Evolutionary conservation across 2,797 vertebrate species (phyloP), one percentile per base, ranked within the genome.

Genomic region (Propithecus perrieri): DNA sequence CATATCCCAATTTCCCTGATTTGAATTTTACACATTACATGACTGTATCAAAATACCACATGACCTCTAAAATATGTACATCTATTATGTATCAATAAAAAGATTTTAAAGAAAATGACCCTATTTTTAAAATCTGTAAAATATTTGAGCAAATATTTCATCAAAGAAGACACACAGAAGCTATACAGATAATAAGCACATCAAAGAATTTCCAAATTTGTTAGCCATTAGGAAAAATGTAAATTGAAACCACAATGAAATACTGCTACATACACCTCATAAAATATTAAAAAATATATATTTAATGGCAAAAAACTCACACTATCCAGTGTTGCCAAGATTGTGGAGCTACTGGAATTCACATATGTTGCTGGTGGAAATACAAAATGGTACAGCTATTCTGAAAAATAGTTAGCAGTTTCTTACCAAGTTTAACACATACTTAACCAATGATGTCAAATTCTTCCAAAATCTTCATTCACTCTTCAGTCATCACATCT

Each of bases 201-300:
- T 81, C 53, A 43, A 48, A 89, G 14, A 95, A 67, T 6, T 74
- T 24, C n/a, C 35, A 85, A 75, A 18, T 53, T 75, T 61, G 22
- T 85, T 89, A 88, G 18, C 5, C 35, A 85, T 83, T 80, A 85
- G 22, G 7, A 65, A 4, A 80, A 92, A 85, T 69, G 9, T 11
- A 94, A 91, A 95, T 55, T 61, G 79, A 94, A 92, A 63, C 22
- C 41, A 71, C 67, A 89, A 30, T 65, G 26, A 96, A 69, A 84
- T 74, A 35, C 8, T 33, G 69, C 33, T 43, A 67, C 15, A 38
- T 7, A 24, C 18, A 61, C 9, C 24, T 50, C 59, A 28, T 74
- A 74, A 55, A 80, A 61, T 18, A 38, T 18, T 0, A 26, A 61
- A 63, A 46, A 41, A 55, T 14, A 67, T 14, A 74, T n/a, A 35